Evolutionary conservation across 1,140 invertebrate genomes (phyloP), one percentile per base, ranked within the genome.

Genomic region (Adoxophyes honmai): DNA sequence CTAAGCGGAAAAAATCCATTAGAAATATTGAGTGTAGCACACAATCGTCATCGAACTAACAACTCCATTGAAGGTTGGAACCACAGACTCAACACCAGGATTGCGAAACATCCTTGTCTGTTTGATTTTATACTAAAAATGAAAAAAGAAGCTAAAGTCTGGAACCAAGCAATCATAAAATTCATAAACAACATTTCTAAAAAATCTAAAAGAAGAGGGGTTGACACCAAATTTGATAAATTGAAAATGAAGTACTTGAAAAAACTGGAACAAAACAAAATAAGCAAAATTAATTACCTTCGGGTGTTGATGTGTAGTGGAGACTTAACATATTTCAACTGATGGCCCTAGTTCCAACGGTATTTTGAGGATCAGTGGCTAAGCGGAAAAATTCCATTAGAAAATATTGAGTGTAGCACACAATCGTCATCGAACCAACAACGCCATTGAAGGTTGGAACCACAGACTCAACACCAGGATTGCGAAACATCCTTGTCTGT

Each of bases 351-450:
- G n/a, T n/a, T n/a, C n/a, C n/a, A n/a, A n/a, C 10, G 9, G 9
- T 34, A 52, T 34, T 52, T 52, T 52, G 48, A 52, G 33, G 33
- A 34, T 13, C 21, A 52, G 5, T 52, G 48, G 48, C 48, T 52
- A 7, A 42, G 15, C 38, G 33, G 28, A 15, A 34, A 52, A 16
- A 16, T 52, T 34, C 4, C 48, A 34, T 52, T 34, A n/a, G 3
- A 18, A 52, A 52, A 4, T 52, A 34, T 34, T 52, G 9, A 52
- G 48, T 34, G 48, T 52, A 8, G 21, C 48, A 33, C n/a, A 52
- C 21, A 34, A 52, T 8, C 48, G 48, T 34, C 48, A 52, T 2
- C 48, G 48, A 10, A 52, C 48, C 21, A 52, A 52, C 13, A 51
- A 51, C 7, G 10, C 44, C 13, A 1, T 51, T 28, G 44, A 51